Percentiles rank a stretch among this genome's conserved stretches.
Conservation (phyloP, 2,888 invertebrate genomes). For the Hydriomena furcata region DNA sequence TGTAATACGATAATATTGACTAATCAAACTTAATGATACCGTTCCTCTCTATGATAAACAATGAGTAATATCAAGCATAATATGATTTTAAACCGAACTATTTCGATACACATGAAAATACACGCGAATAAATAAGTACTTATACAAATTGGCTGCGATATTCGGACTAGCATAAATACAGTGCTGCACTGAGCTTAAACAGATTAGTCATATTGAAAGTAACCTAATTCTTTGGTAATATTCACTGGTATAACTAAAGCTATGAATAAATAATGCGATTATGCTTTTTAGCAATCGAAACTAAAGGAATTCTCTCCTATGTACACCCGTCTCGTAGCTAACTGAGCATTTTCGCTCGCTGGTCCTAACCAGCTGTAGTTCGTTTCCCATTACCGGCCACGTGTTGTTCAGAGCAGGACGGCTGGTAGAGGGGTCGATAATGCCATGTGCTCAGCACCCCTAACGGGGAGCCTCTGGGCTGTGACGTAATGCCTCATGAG, state of each 20-base stretch:
- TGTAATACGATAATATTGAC: slow-evolving; percentile 46
- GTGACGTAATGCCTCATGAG: slow-evolving; percentile 96
- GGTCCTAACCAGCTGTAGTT: slow-evolving; percentile 17
- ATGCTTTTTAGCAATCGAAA: slow-evolving; percentile 52
- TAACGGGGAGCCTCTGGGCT: slow-evolving; percentile 95
- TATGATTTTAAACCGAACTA: slow-evolving; percentile 47
- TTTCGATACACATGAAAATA: slow-evolving; percentile 51
- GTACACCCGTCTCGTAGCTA: slow-evolving; percentile 42
- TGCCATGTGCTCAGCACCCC: slow-evolving; percentile 98
- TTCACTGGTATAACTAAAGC: slow-evolving; percentile 68
- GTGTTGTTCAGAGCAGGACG: slow-evolving; percentile 85
- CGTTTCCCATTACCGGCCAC: slow-evolving; percentile 30
- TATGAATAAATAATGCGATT: slow-evolving; percentile 59
- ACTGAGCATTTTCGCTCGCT: slow-evolving; percentile 20
- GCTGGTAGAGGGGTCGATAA: slow-evolving; percentile 95
- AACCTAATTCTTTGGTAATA: slow-evolving; percentile 75
- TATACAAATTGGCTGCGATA: slow-evolving; percentile 66
- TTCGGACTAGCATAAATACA: slow-evolving; percentile 71
- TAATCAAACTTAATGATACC: slow-evolving; percentile 50
- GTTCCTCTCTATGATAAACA: slow-evolving; percentile 51
- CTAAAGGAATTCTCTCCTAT: slow-evolving; percentile 45
- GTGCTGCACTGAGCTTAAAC: slow-evolving; percentile 54
- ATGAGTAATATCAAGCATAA: slow-evolving; percentile 57
- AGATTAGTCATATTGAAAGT: slow-evolving; percentile 40
- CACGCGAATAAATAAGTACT: slow-evolving; percentile 67